Evolutionary conservation across 2,797 vertebrate genomes (phyloP).

Genomic region (Ficedula albicollis): DNA sequence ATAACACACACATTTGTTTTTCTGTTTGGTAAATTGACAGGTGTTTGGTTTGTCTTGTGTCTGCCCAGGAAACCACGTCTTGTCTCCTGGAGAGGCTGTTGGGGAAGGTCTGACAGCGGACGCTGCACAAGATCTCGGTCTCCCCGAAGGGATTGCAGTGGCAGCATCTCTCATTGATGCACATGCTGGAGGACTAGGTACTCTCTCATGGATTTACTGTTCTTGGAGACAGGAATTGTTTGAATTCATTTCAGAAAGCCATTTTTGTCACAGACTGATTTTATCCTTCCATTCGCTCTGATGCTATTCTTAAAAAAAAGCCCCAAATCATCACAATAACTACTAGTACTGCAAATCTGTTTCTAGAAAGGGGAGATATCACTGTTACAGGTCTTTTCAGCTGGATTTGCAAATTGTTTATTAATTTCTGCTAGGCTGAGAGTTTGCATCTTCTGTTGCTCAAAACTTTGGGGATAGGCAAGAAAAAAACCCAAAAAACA

Average conservation of each 20-base stretch:
- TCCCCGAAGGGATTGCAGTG: conserved; percentile 86
- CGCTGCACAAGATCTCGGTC: conserved; percentile 85
- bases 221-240: not conserved
- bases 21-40: conserved; percentile 59
- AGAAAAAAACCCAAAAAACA: not conserved
- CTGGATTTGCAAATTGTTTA: not conserved
- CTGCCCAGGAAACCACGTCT: conserved; percentile 82
- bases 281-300: not conserved
- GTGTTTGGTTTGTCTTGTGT: conserved; percentile 68
- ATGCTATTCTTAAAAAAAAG: not conserved
- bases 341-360: not conserved
- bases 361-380: not conserved
- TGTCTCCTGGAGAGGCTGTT: conserved; percentile 85
- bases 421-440: not conserved
- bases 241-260: not conserved
- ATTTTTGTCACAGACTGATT: not conserved
- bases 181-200: conserved; percentile 95
- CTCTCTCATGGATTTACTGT: not conserved
- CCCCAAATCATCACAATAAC: not conserved
- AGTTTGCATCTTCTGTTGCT: not conserved
- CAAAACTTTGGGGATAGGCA: not conserved
- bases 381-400: not conserved
- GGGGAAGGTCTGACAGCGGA: conserved; percentile 84
- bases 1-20: conserved; percentile 25
- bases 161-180: conserved; percentile 93